Evolutionary conservation across 37 sponge, comb jelly and placozoan species (phyloP), one percentile per base, ranked within the genome.

Genomic region (Ianthella basta): DNA sequence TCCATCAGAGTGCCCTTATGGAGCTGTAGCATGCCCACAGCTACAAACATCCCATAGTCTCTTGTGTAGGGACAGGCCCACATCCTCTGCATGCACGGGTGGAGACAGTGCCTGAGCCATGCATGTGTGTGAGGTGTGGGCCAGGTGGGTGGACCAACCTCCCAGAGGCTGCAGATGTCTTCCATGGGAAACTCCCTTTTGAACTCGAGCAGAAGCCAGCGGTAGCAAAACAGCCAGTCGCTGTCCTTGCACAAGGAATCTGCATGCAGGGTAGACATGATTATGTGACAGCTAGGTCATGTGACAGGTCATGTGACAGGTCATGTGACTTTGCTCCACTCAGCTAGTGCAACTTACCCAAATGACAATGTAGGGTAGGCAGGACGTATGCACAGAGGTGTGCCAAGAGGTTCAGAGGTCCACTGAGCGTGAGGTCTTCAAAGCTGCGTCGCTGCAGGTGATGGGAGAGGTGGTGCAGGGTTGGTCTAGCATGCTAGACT

Each of bases 181-280:
- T 81, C 73, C 23, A 81, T 41, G 12, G 82, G 39, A 68, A 87
- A 80, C 61, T 87, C 87, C 53, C 87, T 81, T 53, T 81, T 87
- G 74, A 81, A 87, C 29, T 72, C 32, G 12, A 87, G 73, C 32
- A 87, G 65, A n/a, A 87, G 20, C 68, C 73, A 38, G 44, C 87
- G 68, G 59, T 81, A 87, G 34, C 69, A 60, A 41, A 87, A 87
- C 25, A 87, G 41, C 87, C 87, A 87, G 34, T 87, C 81, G 14
- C 66, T 68, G 18, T 60, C 73, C 8, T 39, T 59, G 56, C 81
- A 56, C 13, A 82, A 0, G 23, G 0, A 14, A 15, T 81, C 87
- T 87, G 73, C 10, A 85, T n/a, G 23, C 15, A 74, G 38, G 59
- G 29, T 55, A 35, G 38, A 55, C 19, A 1, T 25, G n/a, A 5